Base-by-base conservation (phyloP, 2,113 vertebrate species). In the Corydoras sp. region DNA sequence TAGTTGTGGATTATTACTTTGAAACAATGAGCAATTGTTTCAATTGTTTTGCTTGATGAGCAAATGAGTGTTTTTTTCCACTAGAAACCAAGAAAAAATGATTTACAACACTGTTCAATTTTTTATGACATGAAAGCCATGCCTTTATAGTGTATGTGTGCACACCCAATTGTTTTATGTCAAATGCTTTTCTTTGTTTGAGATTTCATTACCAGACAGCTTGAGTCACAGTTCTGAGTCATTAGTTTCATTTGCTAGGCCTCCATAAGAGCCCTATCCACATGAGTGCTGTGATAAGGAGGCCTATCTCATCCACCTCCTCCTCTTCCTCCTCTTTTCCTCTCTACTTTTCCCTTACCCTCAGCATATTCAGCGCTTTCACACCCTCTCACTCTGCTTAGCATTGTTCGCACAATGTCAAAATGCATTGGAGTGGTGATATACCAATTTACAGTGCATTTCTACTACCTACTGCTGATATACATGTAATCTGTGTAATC, bases 151-250 rank as follows among this genome's bases (percentile, higher is more conserved):
- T 51, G 61, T 69, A n/a, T 68, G 10, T 71, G 55, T 54, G 3
- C 58, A 55, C 56, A 50, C 70, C 30, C 59, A 51, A 74, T 53
- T 76, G 5, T 71, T 77, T 77, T 58, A 65, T 76, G 68, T 77
- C 62, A 78, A 77, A 60, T 77, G 73, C 63, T 58, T 79, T 73
- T 72, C 62, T 78, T 71, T 71, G 58, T 74, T 71, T 66, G 55
- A 59, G 76, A 83, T 76, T 70, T 83, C 80, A 86, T 85, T 85
- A 85, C 79, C 78, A 81, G 74, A 86, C 85, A 87, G 86, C 87
- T 89, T 89, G 85, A 87, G 80, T 88, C 72, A 78, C 79, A 82
- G 83, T 87, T 88, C 86, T 85, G 83, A 85, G 82, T 88, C 87
- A 88, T 86, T 88, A 87, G 83, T 81, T 88, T 81, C 81, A 75